A percentile compares a stretch with the other conserved stretches of the same genome.
These are phyloP conservation scores for Trimorus sp. DNA, from an alignment of 2,888 invertebrate species.

Conservation along the genomic window DNA sequence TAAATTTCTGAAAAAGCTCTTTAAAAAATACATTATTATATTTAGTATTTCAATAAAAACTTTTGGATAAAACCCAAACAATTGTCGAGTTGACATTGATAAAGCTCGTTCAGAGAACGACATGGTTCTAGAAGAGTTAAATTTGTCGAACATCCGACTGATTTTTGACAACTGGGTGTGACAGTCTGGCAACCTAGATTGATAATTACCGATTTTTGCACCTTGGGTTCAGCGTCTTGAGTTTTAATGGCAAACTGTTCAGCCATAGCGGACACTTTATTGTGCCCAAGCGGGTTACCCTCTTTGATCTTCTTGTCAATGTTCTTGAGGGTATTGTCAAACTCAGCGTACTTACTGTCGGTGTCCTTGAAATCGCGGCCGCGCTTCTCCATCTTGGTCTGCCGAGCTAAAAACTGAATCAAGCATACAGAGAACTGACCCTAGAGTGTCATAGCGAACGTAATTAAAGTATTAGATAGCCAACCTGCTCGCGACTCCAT, in stretches of 20 bases:
- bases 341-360: constrained; percentile 86
- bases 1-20: too few relatives aligned
- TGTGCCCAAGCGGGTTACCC: constrained; percentile 87
- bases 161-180: too few relatives aligned
- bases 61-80: too few relatives aligned
- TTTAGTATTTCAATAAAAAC: too few relatives aligned
- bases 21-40: too few relatives aligned
- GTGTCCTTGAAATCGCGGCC: constrained; percentile 84
- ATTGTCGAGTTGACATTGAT: too few relatives aligned
- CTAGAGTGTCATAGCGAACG: too few relatives aligned
- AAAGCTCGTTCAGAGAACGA: too few relatives aligned
- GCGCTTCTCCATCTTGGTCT: constrained; percentile 87
- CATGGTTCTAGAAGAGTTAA: too few relatives aligned
- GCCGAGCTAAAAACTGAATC: constrained; percentile 85
- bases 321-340: constrained; percentile 88
- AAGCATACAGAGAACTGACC: constrained; percentile 78
- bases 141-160: too few relatives aligned
- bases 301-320: constrained; percentile 89
- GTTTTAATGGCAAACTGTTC: constrained; percentile 87
- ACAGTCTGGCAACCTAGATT: too few relatives aligned
- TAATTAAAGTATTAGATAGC: constrained; percentile 46
- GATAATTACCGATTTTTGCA: constrained; percentile 84
- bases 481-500: constrained; percentile 92
- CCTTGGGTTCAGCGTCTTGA: constrained; percentile 83
- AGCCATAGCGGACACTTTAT: constrained; percentile 94